These are phyloP conservation scores for Bubo scandiacus DNA, from an alignment of 2,113 vertebrate species.

Conservation along the genomic window DNA sequence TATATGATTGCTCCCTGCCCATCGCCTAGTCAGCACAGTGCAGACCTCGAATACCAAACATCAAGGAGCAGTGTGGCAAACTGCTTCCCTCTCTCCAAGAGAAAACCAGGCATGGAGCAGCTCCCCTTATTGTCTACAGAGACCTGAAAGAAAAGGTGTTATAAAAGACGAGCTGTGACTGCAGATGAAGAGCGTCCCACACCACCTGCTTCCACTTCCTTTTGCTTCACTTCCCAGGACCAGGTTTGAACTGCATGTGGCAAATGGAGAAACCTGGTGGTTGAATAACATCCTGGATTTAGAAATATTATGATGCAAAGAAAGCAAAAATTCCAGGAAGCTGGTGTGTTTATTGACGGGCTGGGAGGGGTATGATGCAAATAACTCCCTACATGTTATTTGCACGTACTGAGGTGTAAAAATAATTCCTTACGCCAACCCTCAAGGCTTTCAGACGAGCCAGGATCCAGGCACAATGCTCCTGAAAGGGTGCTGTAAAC, in stretches of 20 bases:
- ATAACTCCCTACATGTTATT: background rate
- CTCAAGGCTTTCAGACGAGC: background rate
- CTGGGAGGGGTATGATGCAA: background rate
- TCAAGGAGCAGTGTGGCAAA: background rate
- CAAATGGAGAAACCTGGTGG: background rate
- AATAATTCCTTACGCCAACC: background rate
- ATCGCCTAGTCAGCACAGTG: background rate
- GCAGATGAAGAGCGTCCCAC: background rate
- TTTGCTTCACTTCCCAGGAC: background rate
- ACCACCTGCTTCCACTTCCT: background rate
- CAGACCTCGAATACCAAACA: background rate
- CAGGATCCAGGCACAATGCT: background rate
- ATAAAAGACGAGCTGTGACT: background rate
- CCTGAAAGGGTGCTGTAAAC: background rate
- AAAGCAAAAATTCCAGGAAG: constrained; percentile 29
- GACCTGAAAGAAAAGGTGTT: background rate
- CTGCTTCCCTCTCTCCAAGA: background rate
- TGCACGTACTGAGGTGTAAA: background rate
- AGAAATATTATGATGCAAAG: background rate
- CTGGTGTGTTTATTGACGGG: background rate
- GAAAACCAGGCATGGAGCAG: background rate
- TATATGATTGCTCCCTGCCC: background rate
- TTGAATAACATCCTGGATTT: background rate
- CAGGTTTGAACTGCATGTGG: accelerated
- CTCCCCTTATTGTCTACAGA: background rate